These are phyloP conservation scores for Vanessa cardui DNA, from an alignment of 2,888 invertebrate genomes.

Conservation along the genomic window DNA sequence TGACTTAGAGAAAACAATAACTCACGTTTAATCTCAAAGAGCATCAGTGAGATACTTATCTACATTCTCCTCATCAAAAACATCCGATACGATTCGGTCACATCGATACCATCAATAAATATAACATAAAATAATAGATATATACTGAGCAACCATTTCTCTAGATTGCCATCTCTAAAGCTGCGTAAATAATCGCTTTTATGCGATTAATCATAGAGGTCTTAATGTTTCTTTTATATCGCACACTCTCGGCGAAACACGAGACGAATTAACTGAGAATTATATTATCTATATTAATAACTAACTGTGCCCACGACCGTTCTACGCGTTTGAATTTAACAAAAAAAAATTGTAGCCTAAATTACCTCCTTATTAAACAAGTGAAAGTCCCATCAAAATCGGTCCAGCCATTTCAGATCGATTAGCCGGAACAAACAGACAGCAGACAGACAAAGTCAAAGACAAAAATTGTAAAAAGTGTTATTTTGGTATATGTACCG, in stretches of 20 bases:
- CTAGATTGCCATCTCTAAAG: constrained; percentile 16
- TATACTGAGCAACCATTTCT: constrained; percentile 9
- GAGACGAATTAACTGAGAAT: too few relatives aligned
- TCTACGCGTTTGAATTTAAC: too few relatives aligned
- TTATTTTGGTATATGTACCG: too few relatives aligned
- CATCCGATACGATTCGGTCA: not conserved
- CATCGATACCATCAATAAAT: constrained; percentile 6
- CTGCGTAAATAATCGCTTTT: constrained; percentile 26
- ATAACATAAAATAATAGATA: constrained; percentile 1
- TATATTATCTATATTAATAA: too few relatives aligned
- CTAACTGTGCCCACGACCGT: too few relatives aligned
- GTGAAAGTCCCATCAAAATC: too few relatives aligned
- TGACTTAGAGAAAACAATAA: not conserved
- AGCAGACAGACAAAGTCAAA: too few relatives aligned
- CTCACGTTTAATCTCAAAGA: not conserved
- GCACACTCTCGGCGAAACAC: not conserved
- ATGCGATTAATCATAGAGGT: constrained; percentile 31
- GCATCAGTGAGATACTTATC: not conserved
- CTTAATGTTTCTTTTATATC: not conserved
- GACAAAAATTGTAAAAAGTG: too few relatives aligned
- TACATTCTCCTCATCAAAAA: not conserved
- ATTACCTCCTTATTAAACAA: too few relatives aligned
- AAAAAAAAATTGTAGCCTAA: too few relatives aligned
- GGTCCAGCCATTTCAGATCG: too few relatives aligned
- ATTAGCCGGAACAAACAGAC: too few relatives aligned